Percentiles rank a stretch among this genome's conserved stretches.
phyloP scores from a whole-genome alignment of 2,888 invertebrate species.

The Oscheius sp. region DNA sequence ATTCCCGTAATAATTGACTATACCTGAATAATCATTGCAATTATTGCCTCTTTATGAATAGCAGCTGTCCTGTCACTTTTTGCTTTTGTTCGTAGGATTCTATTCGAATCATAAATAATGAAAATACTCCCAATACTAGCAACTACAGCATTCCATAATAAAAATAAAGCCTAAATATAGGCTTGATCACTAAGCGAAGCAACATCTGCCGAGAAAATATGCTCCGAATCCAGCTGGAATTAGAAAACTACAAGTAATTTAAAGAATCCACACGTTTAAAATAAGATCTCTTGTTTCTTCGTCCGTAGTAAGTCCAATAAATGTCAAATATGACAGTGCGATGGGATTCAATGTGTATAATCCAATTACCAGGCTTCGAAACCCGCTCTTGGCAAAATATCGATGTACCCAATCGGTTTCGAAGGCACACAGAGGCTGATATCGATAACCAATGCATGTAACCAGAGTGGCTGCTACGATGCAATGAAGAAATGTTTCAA shows the following conservation, averaged over 20 bases:
- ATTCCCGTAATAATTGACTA: background rate
- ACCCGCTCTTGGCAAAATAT: background rate
- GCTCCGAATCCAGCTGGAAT: background rate
- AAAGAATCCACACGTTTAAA: no score
- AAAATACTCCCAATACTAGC: background rate
- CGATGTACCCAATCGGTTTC: background rate
- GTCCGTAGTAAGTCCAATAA: background rate
- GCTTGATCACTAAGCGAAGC: background rate
- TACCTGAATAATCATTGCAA: background rate
- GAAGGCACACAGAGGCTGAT: background rate
- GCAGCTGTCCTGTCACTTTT: background rate
- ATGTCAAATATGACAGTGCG: background rate
- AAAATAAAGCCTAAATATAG: background rate
- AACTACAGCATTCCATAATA: background rate
- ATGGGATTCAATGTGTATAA: background rate
- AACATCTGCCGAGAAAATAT: background rate
- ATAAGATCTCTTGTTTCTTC: background rate
- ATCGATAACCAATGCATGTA: background rate
- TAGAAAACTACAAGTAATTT: no score
- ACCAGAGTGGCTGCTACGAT: background rate
- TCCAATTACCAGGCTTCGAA: background rate
- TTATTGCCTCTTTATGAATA: background rate
- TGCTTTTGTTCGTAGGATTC: background rate
- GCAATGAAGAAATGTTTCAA: background rate
- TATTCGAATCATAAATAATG: background rate